These are phyloP conservation scores for Anoplius nigerrimus DNA, from an alignment of 2,888 invertebrate species.

Conservation along the genomic window DNA sequence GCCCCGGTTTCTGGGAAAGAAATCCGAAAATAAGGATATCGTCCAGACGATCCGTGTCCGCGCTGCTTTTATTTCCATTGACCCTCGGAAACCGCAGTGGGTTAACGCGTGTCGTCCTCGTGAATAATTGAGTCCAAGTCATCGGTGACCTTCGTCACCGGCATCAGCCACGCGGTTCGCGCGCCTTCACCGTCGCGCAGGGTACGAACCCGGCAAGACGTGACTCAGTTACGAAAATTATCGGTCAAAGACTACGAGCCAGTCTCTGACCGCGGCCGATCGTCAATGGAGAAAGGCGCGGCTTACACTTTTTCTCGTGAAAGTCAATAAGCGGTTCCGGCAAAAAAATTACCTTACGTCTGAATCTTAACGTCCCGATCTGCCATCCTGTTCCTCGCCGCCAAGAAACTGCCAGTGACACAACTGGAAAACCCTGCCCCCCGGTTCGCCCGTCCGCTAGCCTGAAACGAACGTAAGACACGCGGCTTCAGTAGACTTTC, in stretches of 20 bases:
- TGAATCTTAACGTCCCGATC: background rate
- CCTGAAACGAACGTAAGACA: conserved; percentile 9
- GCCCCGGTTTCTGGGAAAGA: conserved; percentile 27
- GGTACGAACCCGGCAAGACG: conserved; percentile 17
- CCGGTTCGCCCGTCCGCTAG: conserved; percentile 14
- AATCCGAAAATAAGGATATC: conserved; percentile 43
- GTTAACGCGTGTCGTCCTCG: conserved; percentile 21
- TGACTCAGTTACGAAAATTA: conserved; percentile 1
- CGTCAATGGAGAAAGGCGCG: background rate
- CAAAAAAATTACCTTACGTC: background rate
- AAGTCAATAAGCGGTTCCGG: too few relatives aligned
- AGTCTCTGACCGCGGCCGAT: background rate
- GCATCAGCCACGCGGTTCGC: background rate
- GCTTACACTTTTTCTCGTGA: background rate
- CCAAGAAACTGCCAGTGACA: conserved; percentile 32
- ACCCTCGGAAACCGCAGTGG: conserved; percentile 43
- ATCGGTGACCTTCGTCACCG: conserved; percentile 16
- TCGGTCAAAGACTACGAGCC: background rate
- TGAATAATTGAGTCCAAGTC: conserved; percentile 27
- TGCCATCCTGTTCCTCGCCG: background rate
- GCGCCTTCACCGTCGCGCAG: background rate
- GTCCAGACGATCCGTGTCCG: conserved; percentile 35
- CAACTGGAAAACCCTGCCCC: conserved; percentile 46
- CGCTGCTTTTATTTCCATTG: conserved; percentile 31
- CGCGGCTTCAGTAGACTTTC: background rate